Evolutionary conservation across 2,113 vertebrate species (phyloP), one percentile per base, ranked within the genome.

Genomic region (Regulus satrapa): DNA sequence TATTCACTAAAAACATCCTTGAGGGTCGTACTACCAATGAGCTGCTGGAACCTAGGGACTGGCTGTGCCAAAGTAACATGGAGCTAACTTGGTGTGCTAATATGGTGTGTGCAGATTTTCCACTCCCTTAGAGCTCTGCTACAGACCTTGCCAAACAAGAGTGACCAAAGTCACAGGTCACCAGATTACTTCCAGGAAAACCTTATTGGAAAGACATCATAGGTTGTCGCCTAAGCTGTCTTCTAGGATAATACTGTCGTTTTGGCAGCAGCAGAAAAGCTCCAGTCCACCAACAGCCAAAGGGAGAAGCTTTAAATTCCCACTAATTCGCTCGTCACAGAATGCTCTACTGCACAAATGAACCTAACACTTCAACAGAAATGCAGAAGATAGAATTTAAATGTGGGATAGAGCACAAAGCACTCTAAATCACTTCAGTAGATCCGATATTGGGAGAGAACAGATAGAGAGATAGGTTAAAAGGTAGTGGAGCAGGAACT

Each of bases 331-430:
- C 18, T 28, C 0, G 1, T 51, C 59, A 63, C 38, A 71, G 32
- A 49, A 68, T 0, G 0, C 21, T 56, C 43, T 29, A 25, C 36
- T 55, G 12, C 24, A 46, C 3, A 5, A 85, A 40, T 17, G n/a
- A 79, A 67, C 41, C 4, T 23, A 96, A 41, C 9, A 29, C 6
- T 34, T 34, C 52, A 59, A 23, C 43, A 84, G 36, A 66, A 66
- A 74, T 78, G 36, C 20, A 68, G 18, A 84, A 34, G 10, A 51
- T 0, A 16, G 12, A 76, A 36, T 34, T 55, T 55, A 64, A 87
- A 77, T 2, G 38, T 5, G 7, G 1, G 5, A n/a, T 2, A 67
- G 46, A 62, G 45, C 28, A 67, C 52, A 79, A 85, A 67, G n/a
- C 38, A 56, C 36, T 28, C 14, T 32, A 55, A 46, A 80, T 31